Evolutionary conservation across 2,113 vertebrate genomes (phyloP), one percentile per base, ranked within the genome.

Genomic region (Haemorhous mexicanus): DNA sequence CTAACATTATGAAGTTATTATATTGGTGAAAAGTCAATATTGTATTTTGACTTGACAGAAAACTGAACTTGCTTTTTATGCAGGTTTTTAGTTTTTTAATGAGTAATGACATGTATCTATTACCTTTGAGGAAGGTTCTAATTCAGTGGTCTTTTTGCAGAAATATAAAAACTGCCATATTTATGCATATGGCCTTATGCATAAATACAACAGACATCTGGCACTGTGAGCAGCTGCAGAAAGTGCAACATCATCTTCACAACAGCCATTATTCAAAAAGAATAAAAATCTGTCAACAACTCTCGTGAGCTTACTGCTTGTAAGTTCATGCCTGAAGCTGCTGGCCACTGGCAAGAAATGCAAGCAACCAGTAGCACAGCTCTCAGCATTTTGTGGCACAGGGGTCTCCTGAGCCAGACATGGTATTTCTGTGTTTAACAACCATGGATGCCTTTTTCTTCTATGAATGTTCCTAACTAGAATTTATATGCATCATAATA

Each of bases 111-210:
- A 24, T 30, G 30, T 28, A 35, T 78, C n/a, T n/a, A 46, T 58
- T 58, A 78, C 44, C 70, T 87, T 61, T 64, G 59, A 89, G 26
- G 10, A 75, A 93, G 27, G 39, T 28, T 87, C 23, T n/a, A 18
- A 80, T 70, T 75, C 59, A 52, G 43, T 35, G 20, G 17, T 43
- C 66, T 58, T 82, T 10, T 43, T 61, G 13, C 47, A 93, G 53
- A 66, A 90, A 90, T 39, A 41, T 24, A 89, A 93, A 92, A 90
- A 28, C 23, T 56, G n/a, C n/a, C n/a, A n/a, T n/a, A n/a, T n/a
- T n/a, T n/a, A n/a, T n/a, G n/a, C n/a, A 78, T 55, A 67, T 3
- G 11, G 55, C 56, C 18, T 74, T 35, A 47, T 21, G 18, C 32
- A 46, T 3, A 52, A 89, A 43, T 37, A 26, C 43, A 81, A 43